Evolutionary conservation across 2,888 invertebrate species (phyloP), one percentile per base, ranked within the genome.

Genomic region (Siphlonurus alternatus): DNA sequence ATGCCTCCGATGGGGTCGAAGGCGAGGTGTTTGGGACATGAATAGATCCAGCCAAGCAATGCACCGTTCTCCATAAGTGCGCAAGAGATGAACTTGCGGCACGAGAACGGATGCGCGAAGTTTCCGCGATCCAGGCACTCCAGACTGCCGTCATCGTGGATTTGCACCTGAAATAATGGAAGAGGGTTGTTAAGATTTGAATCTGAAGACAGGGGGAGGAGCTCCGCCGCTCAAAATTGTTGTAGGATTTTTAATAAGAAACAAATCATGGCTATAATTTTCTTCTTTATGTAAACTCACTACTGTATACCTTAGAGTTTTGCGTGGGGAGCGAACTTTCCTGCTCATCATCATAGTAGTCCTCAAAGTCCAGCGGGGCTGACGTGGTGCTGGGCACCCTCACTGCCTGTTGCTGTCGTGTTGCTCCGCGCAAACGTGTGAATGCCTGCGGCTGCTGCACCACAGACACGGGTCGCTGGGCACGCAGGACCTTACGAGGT

Each of bases 71-170:
- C 89, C 79, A 89, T 85, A 74, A 82, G 83, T 24, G 93, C 91
- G 75, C 94, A 94, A 22, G 89, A 90, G 70, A 94, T 92, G 75
- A 93, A 94, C 76, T 92, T 92, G 76, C 87, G 88, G 75, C 94
- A 94, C 0, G 90, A 92, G 19, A 85, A 81, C 1, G 94, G 94
- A 78, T 94, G 93, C 0, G 93, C 89, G 77, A 93, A 94, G 74
- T 89, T 93, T 53, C 94, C 94, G 70, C 89, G 87, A 74, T 93
- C 93, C 65, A 90, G 76, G 73, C 94, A 94, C 69, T 89, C 86
- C 69, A 94, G 87, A 63, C 82, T 81, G 25, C 89, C 90, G 73
- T 83, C 80, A n/a, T 79, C 79, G 71, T 84, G 82, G 7, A 86
- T 75, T 61, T 83, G 74, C 24, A 84, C 80, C 72, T 80, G n/a